Evolutionary conservation across 2,797 vertebrate species (phyloP), one percentile per base, ranked within the genome.

Genomic region (Corythornis leucogaster): DNA sequence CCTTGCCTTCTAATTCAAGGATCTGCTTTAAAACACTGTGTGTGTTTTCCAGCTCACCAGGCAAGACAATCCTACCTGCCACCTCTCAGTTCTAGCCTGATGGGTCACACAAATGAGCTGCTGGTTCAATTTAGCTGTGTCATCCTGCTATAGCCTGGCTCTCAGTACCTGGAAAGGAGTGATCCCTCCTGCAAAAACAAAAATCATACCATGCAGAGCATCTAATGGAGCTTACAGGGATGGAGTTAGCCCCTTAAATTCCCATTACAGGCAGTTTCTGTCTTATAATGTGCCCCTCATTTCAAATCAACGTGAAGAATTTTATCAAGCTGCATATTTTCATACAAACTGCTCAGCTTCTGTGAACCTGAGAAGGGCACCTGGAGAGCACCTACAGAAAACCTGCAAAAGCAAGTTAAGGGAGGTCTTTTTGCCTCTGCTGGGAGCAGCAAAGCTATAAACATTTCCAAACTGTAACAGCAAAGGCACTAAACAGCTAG

Each of bases 91-190:
- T 64, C 87, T 2, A 15, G 40, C 14, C 43, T 61, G 51, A 68
- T 7, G 2, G 11, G 80, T 92, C 86, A 74, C 46, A 80, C 75
- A 71, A 66, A 91, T 45, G 75, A 94, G 84, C 75, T 85, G 64
- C 64, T 87, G 24, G 20, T 66, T 48, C 71, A 77, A 80, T 82
- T 89, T 9, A 80, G 88, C 73, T 84, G 82, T 82, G 91, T 59
- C 89, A 84, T 31, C 35, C 82, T 87, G 89, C 50, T 51, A 4
- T 1, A 51, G 58, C 30, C 6, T 1, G 4, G 42, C 55, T 87
- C 80, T 50, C 42, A 24, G 38, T 11, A 70, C 64, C 61, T 74
- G 71, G 48, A 26, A 88, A 69, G 45, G 46, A 50, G 77, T 1
- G 7, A 83, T 57, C 53, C 6, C 48, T 80, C 71, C 85, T 80